Evolutionary conservation across 2,797 vertebrate species (phyloP), one percentile per base, ranked within the genome.

Genomic region (Phataginus tricuspis): DNA sequence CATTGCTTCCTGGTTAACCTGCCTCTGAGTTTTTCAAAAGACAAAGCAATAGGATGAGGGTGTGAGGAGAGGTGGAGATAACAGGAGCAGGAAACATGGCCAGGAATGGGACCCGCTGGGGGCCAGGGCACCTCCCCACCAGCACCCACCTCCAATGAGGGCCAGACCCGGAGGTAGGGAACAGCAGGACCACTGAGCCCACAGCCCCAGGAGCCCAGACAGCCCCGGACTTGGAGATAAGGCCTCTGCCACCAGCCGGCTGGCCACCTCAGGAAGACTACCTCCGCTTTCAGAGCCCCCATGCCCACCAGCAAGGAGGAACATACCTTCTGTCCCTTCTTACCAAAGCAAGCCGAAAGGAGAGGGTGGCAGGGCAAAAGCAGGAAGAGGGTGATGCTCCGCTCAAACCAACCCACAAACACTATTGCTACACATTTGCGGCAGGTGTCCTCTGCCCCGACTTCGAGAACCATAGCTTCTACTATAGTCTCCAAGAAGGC

Each of bases 351-450:
- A 49, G 45, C 45, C 45, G 2, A 45, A 45, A 45, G 45, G 45
- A 45, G 9, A 12, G 12, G 12, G 4, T 39, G 10, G 29, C 0
- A 1, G 45, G 29, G 4, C 72, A 9, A n/a, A 39, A 71, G 75
- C 39, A 87, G 64, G 18, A 79, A 71, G 82, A n/a, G 31, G 2
- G 7, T 1, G 18, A 23, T n/a, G 27, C 6, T 42, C 15, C 18
- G 42, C 23, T 51, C 79, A 69, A 64, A 95, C 2, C 71, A 37
- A 18, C 25, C 5, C 75, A 71, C 10, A 23, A 5, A 31, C n/a
- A 23, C 75, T 61, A 64, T 23, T 1, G 59, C 42, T 37, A 12
- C 4, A 0, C 0, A 15, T 19, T 5, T 13, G 11, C 0, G 0
- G 31, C 57, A 37, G 42, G 42, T 25, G n/a, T 21, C 25, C 55